Base-by-base conservation (phyloP, 2,888 invertebrate genomes). In the Pseudococcus viburni region DNA sequence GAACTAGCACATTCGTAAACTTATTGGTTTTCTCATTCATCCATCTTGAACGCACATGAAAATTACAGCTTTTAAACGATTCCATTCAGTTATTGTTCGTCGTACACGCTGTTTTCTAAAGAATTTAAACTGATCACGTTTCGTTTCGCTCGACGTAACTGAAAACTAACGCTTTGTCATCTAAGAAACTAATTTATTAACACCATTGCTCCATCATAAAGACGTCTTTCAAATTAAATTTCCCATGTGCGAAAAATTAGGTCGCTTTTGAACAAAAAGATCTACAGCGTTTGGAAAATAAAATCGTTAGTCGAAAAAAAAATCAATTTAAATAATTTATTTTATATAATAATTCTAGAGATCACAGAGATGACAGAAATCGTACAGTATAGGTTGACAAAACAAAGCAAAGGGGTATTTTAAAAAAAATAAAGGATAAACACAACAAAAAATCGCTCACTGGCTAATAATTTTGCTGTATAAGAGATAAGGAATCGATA, bases 401-500 rank as follows among this genome's bases (percentile, higher is more conserved):
- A 73, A 73, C 73, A 73, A 73, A 73, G 73, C 73, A 73, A 73
- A 73, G 15, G 19, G 73, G 73, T 73, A 73, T 33, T 73, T 17
- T 15, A 33, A 33, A 39, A 1, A 5, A 42, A 33, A 33, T 33
- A 8, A 15, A 42, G 42, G 15, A 73, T 73, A 33, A 73, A 73
- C 73, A 19, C 33, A 26, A 73, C 26, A 73, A 17, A 73, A 17
- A 73, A 73, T 73, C 73, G 26, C 33, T 33, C 33, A 73, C 12
- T 33, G 73, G 73, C 33, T 73, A 33, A 26, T 15, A 33, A 33
- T 15, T 73, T 73, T 15, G 33, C 7, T 19, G 19, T 17, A 64
- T 9, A 22, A 64, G 4, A 22, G 12, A 19, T 11, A 64, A 64
- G 22, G 64, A 64, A 64, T 64, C 9, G 0, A 22, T 64, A 64